These are phyloP conservation scores for Meloidogyne floridensis DNA, from an alignment of 1,140 invertebrate species.

Conservation along the genomic window DNA sequence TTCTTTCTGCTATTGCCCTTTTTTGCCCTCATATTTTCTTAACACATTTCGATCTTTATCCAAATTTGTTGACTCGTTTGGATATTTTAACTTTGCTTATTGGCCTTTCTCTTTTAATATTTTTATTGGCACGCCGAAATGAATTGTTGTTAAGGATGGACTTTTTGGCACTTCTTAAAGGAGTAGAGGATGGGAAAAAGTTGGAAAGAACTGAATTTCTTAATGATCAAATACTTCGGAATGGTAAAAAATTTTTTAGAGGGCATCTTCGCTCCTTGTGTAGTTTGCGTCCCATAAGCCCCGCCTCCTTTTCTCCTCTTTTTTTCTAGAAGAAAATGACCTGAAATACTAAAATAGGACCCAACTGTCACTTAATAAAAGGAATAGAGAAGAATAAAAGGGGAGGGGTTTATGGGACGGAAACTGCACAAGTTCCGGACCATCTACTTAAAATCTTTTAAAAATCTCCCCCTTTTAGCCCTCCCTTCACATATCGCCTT, in stretches of 20 bases:
- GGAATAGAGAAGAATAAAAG: too few relatives aligned
- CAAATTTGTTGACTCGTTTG: constrained; percentile 47
- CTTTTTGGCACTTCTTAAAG: constrained; percentile 53
- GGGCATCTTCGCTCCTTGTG: too few relatives aligned
- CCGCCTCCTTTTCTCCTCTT: too few relatives aligned
- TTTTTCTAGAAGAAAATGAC: too few relatives aligned
- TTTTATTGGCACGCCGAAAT: constrained; percentile 53
- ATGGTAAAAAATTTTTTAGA: constrained; percentile 17
- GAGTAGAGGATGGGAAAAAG: constrained; percentile 41
- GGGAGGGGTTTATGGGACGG: too few relatives aligned
- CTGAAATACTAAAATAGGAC: too few relatives aligned
- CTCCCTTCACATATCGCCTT: constrained; percentile 53
- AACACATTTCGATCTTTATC: constrained; percentile 54
- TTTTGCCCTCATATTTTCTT: constrained; percentile 59
- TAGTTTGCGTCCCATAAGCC: too few relatives aligned
- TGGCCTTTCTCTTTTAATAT: constrained; percentile 48
- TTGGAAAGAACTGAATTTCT: constrained; percentile 51
- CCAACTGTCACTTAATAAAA: too few relatives aligned
- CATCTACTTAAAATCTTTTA: neutral
- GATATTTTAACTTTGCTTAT: constrained; percentile 55
- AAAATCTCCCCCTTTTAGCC: neutral
- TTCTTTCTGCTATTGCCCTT: constrained; percentile 48
- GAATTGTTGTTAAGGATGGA: constrained; percentile 59
- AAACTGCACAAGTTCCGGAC: too few relatives aligned
- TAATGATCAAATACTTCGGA: constrained; percentile 54